Base-by-base conservation (phyloP, 2,888 invertebrate genomes). In the Ametastegia equiseti region DNA sequence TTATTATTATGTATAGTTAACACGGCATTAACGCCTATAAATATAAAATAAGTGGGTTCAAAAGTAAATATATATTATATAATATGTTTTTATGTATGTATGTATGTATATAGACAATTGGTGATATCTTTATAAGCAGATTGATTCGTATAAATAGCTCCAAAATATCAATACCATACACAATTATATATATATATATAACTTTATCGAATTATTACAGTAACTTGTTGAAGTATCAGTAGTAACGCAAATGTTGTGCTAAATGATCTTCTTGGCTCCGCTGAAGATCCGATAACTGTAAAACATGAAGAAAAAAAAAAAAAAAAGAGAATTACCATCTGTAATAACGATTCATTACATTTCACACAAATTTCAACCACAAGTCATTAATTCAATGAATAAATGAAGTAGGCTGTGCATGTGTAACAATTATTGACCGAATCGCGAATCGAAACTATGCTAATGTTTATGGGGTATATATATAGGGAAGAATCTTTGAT, bases 131-230 rank as follows among this genome's bases (percentile, higher is more conserved):
- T 80, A 87, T 86, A 88, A 89, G 87, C 87, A 88, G 89, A 87
- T 89, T 86, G 87, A 89, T 89, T 86, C 88, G 88, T 88, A 88
- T 88, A 88, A 88, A 89, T 87, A 88, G 89, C 87, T 88, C 88
- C 87, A 88, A 89, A 89, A 89, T 88, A 89, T 88, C 88, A 87
- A 83, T 85, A 86, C 84, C 81, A 85, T 88, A 88, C 86, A 87
- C n/a, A n/a, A n/a, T n/a, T n/a, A n/a, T n/a, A n/a, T n/a, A n/a
- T n/a, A n/a, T n/a, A n/a, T n/a, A n/a, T n/a, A n/a, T 84, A 87
- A 83, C 82, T 82, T 79, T 84, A 85, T 82, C 82, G 82, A 84
- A 87, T 85, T 86, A 67, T 67, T 39, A 84, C 85, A 85, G 33
- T 75, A 54, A 89, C 85, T 86, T 86, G 86, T 81, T 88, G 86